Evolutionary conservation across 2,888 invertebrate species (phyloP), one percentile per base, ranked within the genome.

Genomic region (Lithophane leautieri): DNA sequence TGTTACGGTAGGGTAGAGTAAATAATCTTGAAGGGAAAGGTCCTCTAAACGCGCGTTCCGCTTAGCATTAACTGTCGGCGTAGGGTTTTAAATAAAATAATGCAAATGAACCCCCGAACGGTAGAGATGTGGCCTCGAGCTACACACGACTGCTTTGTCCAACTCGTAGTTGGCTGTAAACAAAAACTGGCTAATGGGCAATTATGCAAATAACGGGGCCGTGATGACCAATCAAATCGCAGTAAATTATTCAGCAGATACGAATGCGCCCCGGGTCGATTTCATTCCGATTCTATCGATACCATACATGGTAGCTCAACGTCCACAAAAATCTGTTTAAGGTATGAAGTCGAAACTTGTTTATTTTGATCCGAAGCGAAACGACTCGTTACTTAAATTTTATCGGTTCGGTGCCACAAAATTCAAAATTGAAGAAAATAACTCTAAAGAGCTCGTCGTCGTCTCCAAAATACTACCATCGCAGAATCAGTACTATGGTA

Each of bases 171-270:
- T 87, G 90, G 89, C 88, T 89, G 92, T 92, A 94, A 94, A 94
- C 94, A 95, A 95, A 95, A 95, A 94, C 93, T 94, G 93, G 92
- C 93, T 94, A 94, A 94, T 94, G 93, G 94, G 87, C 94, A 93
- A 95, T 95, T 95, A 95, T 95, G 95, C 92, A 94, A 94, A 96
- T 95, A 89, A 71, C 86, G 82, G 85, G 87, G 89, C 90, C 91
- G 91, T 90, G 93, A 93, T 94, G 94, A 94, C 93, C 94, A 94
- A 95, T 95, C 95, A 94, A 95, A 95, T 93, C 91, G 93, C 92
- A 92, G 92, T 95, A 93, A 95, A 95, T 95, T 93, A 95, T 95
- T 95, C 94, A 93, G 86, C 76, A 86, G 90, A 87, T 90, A 88
- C 90, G 89, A 91, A 90, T 89, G 88, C 87, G 92, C 92, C 88